Evolutionary conservation across 2,113 vertebrate genomes (phyloP).

Genomic region (Boulengeromyrus knoepffleri): DNA sequence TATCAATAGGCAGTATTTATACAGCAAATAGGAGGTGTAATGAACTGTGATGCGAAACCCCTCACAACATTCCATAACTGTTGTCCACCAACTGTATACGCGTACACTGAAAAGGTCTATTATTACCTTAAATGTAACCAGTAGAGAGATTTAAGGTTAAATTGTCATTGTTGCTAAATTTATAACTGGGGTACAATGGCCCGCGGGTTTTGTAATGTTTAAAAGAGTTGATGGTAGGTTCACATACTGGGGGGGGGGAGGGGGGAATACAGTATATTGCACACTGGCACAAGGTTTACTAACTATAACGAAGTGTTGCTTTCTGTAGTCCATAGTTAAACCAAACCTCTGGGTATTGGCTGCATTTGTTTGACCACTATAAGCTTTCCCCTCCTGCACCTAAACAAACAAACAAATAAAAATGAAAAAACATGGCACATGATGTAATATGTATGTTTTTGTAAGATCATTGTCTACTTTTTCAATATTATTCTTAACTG

Average conservation of each 20-base stretch:
- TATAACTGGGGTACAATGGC: not conserved
- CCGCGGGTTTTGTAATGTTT: not conserved
- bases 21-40: conserved; percentile 11
- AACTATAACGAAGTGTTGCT: not conserved
- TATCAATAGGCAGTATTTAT: conserved; percentile 2
- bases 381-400: not conserved
- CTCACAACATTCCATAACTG: not conserved
- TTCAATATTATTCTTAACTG: not conserved
- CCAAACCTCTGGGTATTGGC: not conserved
- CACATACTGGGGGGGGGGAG: not conserved
- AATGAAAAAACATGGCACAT: not conserved
- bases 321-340: not conserved
- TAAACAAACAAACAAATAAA: not conserved
- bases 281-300: not conserved
- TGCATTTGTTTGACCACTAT: not conserved
- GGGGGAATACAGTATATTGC: not conserved
- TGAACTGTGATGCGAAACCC: not conserved
- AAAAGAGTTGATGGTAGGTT: not conserved
- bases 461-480: not conserved
- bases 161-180: not conserved
- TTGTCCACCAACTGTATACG: not conserved
- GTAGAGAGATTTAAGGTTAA: not conserved
- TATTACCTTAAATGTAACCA: not conserved
- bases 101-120: not conserved
- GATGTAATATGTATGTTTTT: not conserved